Base-by-base conservation (phyloP, 2,888 invertebrate genomes). In the Drosophila neonasuta region DNA sequence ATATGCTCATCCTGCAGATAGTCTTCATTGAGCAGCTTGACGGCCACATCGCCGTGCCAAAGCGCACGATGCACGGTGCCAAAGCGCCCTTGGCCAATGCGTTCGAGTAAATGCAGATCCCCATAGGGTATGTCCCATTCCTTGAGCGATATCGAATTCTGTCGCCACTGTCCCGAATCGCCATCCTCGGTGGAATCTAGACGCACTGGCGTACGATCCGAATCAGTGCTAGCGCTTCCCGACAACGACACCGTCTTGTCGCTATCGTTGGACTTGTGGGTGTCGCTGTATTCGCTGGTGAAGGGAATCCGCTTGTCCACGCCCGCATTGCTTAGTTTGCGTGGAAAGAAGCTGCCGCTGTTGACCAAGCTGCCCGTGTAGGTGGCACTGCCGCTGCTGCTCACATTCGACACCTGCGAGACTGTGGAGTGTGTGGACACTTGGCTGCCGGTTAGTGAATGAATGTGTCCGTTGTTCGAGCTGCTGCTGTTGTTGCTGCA, bases 111-210 rank as follows among this genome's bases (percentile, higher is more conserved):
- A 83, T 94, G 94, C 76, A 99, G 91, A 91, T 99, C 98, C 89
- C 97, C 97, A 92, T 95, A 98, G n/a, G 98, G 98, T 90, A 99
- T 99, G 92, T 99, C 98, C 99, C 99, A 99, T 90, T 99, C 98
- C 87, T 97, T 94, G 92, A 97, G 94, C 1, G 97, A 97, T 74
- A 97, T 91, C 80, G 96, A 96, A 89, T 96, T 96, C 90, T 96
- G 96, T 24, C 96, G 95, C 96, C 96, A 96, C 70, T 89, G 91
- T 30, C 88, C 91, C 8, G 91, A 94, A 87, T 95, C 95, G 85
- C 94, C 94, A 87, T 97, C 96, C 88, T 96, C 95, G n/a, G 95
- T 95, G 2, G 91, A 91, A 89, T 96, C 96, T 4, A 96, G 93
- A 52, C 96, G 92, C 11, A 95, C 94, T 34, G 96, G 94, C 9